These are phyloP conservation scores for Platycercus adscitus DNA, from an alignment of 2,113 vertebrate genomes.

Conservation along the genomic window DNA sequence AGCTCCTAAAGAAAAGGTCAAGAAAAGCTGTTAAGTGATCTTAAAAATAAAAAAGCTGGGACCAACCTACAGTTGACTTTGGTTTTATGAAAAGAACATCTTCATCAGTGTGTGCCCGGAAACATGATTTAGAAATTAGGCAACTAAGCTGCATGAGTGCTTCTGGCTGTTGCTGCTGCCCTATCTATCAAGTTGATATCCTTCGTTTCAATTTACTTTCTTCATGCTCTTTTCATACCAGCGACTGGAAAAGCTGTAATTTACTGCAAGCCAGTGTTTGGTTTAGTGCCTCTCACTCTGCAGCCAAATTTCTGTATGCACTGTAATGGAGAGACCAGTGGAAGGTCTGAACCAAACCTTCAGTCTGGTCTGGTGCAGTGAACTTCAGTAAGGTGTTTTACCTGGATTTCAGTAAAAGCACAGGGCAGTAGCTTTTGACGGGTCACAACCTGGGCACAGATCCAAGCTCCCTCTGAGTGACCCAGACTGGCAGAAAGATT, in stretches of 20 bases:
- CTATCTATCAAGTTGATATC: background rate
- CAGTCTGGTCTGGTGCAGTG: background rate
- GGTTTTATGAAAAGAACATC: background rate
- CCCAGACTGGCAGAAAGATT: background rate
- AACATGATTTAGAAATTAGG: background rate
- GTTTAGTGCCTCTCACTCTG: background rate
- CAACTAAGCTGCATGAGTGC: background rate
- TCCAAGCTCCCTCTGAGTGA: background rate
- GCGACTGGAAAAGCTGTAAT: background rate
- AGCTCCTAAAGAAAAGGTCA: background rate
- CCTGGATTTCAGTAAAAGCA: background rate
- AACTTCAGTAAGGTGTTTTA: background rate
- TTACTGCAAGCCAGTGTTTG: background rate
- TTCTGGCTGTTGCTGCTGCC: background rate
- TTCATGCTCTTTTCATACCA: background rate
- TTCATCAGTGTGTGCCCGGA: background rate
- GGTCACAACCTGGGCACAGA: background rate
- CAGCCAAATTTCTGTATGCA: background rate
- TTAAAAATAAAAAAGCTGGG: background rate
- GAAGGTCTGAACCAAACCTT: background rate
- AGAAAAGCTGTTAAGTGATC: background rate
- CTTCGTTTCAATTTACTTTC: background rate
- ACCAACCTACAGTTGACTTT: background rate
- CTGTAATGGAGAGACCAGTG: background rate
- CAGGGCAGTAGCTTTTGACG: background rate